Percentiles rank a stretch among this genome's conserved stretches.
phyloP scores from a whole-genome alignment of 2,888 invertebrate species.

The Dorcus parallelipipedus region DNA sequence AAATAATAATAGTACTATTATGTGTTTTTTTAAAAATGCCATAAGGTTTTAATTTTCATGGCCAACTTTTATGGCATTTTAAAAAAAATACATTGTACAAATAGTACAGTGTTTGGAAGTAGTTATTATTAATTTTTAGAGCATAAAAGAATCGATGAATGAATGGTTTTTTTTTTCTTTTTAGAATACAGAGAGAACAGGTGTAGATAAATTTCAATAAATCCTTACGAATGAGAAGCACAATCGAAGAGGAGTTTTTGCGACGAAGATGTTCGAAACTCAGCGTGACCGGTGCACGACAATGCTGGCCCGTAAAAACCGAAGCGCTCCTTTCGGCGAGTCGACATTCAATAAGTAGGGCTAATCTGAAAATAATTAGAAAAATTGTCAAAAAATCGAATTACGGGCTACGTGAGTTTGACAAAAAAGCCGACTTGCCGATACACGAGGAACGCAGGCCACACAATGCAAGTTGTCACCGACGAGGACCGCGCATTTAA shows the following conservation, averaged over 20 bases:
- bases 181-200: no score
- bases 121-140: no score
- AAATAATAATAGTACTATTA: no score
- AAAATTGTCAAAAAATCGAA: slow-evolving; percentile 23
- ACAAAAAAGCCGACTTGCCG: slow-evolving; percentile 15
- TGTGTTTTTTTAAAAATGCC: no score
- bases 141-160: no score
- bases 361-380: slow-evolving; percentile 20
- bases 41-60: no score
- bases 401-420: slow-evolving; percentile 4
- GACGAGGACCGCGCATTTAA: not conserved
- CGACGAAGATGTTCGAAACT: slow-evolving; percentile 2
- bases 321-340: slow-evolving; percentile 10
- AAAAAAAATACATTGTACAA: no score
- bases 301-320: slow-evolving; percentile 6
- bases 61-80: no score
- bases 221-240: not conserved
- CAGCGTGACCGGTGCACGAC: slow-evolving; percentile 7
- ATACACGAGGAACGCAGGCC: slow-evolving; percentile 5
- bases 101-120: no score
- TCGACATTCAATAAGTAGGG: slow-evolving; percentile 16
- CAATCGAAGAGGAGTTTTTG: slow-evolving; percentile 8
- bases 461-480: not conserved
- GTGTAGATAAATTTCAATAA: no score
- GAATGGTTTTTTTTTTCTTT: no score